Evolutionary conservation across 2,797 vertebrate genomes (phyloP), one percentile per base, ranked within the genome.

Genomic region (Microhierax caerulescens): DNA sequence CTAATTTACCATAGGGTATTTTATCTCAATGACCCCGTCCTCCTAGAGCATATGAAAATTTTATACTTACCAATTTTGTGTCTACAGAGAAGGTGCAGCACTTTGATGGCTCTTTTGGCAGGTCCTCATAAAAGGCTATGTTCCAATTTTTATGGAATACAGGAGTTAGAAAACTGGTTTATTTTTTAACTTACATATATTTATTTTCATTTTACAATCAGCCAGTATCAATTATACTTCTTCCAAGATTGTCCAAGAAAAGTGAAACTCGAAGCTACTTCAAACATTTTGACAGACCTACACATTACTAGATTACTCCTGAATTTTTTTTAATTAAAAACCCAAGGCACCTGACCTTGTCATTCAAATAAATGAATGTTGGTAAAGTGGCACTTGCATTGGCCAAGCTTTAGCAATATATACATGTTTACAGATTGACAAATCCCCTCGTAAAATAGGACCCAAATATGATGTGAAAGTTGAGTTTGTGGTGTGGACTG

Each of bases 121-220:
- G 39, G 72, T 88, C 64, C 30, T 80, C 30, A 23, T 41, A 25
- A 64, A 78, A 84, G 43, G 17, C 56, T 83, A 36, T 41, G 30
- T 83, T 86, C 57, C 20, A 92, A n/a, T 72, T 92, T 87, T 75
- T 72, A 51, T 70, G 57, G 68, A 43, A 67, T 30, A 47, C n/a
- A 54, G 30, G 28, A 84, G 57, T 79, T 39, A 59, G 51, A 90
- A 84, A 91, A 86, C 8, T 2, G 2, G 8, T 73, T 56, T 88
- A n/a, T 51, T 85, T 87, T 93, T 74, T 63, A 85, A 84, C 41
- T 69, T 36, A 28, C 74, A 9, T 37, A 15, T 74, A 91, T 85
- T 96, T 93, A 94, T 91, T 94, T 92, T 93, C 76, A 77, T 94
- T 82, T 94, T 81, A 90, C 68, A n/a, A 72, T 41, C 45, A 70